Conservation (phyloP, 2,888 invertebrate species). For the Cosmopolites sordidus region DNA sequence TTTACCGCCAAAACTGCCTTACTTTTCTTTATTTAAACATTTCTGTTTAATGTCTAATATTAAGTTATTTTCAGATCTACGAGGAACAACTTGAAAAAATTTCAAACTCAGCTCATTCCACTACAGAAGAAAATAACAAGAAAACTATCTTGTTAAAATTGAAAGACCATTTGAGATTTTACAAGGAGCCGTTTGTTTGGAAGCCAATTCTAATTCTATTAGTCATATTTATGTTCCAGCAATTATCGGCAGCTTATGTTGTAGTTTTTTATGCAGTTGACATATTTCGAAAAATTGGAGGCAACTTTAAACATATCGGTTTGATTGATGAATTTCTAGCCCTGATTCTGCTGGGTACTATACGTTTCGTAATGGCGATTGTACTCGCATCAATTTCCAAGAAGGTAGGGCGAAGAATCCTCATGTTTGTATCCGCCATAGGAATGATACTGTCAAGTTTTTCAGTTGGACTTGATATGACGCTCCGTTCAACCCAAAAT, state of each 20-base stretch:
- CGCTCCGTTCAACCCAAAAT: conserved; percentile 6
- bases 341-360: conserved; percentile 50
- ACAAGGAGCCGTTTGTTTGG: conserved; percentile 45
- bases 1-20: no score
- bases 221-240: conserved; percentile 53
- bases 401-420: conserved; percentile 48
- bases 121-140: conserved; percentile 13
- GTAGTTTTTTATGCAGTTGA: conserved; percentile 57
- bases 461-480: conserved; percentile 40
- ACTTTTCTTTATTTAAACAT: no score
- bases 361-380: conserved; percentile 54
- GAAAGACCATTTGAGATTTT: conserved; percentile 32
- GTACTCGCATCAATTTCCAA: conserved; percentile 51
- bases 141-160: conserved; percentile 27
- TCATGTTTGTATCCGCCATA: conserved; percentile 51
- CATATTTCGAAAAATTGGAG: conserved; percentile 51
- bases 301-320: conserved; percentile 46
- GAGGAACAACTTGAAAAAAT: conserved; percentile 30
- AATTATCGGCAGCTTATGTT: conserved; percentile 55
- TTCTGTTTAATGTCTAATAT: no score
- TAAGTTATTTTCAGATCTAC: conserved; percentile 29
- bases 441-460: conserved; percentile 54
- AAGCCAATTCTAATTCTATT: conserved; percentile 52
- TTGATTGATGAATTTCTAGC: conserved; percentile 48
- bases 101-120: background rate